Conservation (phyloP, 2,113 vertebrate genomes). For the Capreolus pygargus region DNA sequence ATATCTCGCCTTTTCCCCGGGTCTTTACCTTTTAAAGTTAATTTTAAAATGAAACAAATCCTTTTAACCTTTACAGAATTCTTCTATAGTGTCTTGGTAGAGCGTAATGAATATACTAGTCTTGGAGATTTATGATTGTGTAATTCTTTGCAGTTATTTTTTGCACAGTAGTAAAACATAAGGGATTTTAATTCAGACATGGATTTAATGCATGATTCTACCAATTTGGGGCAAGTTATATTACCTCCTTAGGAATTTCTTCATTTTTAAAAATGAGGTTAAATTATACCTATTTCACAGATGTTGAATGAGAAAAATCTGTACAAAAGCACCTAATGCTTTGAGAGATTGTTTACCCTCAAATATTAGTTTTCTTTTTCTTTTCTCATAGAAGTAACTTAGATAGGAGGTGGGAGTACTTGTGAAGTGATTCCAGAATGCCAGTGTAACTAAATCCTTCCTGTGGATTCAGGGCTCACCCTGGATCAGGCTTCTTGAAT, state of each 20-base stretch:
- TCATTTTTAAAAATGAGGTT: conserved; percentile 28
- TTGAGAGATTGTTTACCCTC: not conserved
- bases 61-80: not conserved
- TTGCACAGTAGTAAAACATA: not conserved
- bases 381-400: not conserved
- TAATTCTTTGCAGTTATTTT: conserved; percentile 32
- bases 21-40: not conserved
- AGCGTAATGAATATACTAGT: not conserved
- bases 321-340: not conserved
- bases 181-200: conserved; percentile 28
- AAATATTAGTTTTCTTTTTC: not conserved
- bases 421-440: not conserved
- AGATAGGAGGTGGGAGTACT: not conserved
- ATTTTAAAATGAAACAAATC: not conserved
- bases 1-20: not conserved
- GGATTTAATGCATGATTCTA: not conserved
- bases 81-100: not conserved
- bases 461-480: not conserved
- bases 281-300: not conserved
- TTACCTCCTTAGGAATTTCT: conserved; percentile 1
- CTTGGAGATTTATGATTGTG: not conserved
- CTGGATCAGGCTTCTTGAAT: conserved; percentile 11
- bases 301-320: conserved; percentile 10
- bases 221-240: not conserved
- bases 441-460: not conserved